Conservation (phyloP, 2,888 invertebrate species). For the Tetrapedia diversipes region DNA sequence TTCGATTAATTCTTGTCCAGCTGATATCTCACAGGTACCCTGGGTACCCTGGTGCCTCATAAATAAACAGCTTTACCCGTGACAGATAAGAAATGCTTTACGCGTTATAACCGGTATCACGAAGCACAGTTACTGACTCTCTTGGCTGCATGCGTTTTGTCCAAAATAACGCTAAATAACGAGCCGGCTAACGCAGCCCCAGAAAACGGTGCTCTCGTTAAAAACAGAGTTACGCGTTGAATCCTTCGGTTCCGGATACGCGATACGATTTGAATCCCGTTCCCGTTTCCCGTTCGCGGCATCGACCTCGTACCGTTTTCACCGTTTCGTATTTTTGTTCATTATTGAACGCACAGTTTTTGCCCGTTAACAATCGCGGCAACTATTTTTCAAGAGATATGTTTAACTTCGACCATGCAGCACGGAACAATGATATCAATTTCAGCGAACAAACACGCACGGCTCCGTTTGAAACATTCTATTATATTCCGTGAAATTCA, state of each 20-base stretch:
- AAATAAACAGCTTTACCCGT: too few species aligned
- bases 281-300: neutral
- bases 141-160: slow-evolving; percentile 64
- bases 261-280: slow-evolving; percentile 30
- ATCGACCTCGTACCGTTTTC: neutral
- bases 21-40: too few species aligned
- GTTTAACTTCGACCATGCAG: neutral
- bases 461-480: neutral
- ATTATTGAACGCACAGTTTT: slow-evolving; percentile 8
- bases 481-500: slow-evolving; percentile 16
- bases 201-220: neutral
- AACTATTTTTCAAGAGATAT: neutral
- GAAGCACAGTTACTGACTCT: slow-evolving; percentile 65
- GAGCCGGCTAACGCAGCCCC: neutral
- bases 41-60: too few species aligned
- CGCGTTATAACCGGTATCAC: slow-evolving; percentile 70
- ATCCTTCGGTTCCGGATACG: slow-evolving; percentile 13
- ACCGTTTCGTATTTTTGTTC: slow-evolving; percentile 23
- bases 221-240: neutral
- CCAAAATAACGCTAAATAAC: slow-evolving; percentile 69
- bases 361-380: slow-evolving; percentile 24
- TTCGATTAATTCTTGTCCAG: too few species aligned
- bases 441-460: slow-evolving; percentile 26
- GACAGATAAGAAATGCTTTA: slow-evolving; percentile 76
- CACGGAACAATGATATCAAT: slow-evolving; percentile 25